Percentiles rank a stretch among this genome's conserved stretches.
Conservation (phyloP, 1,140 invertebrate genomes). For the Drosophila prosaltans region DNA sequence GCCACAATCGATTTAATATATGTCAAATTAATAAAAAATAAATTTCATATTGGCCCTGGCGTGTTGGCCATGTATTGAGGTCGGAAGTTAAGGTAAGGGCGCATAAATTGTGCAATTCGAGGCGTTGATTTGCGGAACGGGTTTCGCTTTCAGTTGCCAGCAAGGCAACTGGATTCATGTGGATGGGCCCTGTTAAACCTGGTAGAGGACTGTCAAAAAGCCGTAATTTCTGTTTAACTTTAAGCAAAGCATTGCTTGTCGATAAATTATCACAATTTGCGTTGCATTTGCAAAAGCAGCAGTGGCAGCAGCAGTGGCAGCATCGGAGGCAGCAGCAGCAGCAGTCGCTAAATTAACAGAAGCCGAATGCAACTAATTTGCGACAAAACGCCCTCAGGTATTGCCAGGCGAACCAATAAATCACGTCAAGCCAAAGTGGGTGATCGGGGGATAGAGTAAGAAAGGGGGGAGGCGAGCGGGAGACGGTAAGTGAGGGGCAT, state of each 20-base stretch:
- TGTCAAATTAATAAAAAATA: constrained; percentile 80
- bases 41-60: constrained; percentile 62
- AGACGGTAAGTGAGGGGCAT: background rate
- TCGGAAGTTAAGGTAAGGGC: constrained; percentile 52
- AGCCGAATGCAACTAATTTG: constrained; percentile 82
- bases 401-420: constrained; percentile 69
- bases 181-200: constrained; percentile 16
- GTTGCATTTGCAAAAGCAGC: constrained; percentile 62
- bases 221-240: constrained; percentile 77
- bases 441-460: constrained; percentile 29
- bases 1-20: constrained; percentile 78
- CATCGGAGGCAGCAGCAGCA: constrained; percentile 32
- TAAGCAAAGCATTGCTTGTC: constrained; percentile 51
- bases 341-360: constrained; percentile 75
- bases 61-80: background rate
- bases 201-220: constrained; percentile 45
- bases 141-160: constrained; percentile 29
- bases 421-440: constrained; percentile 75
- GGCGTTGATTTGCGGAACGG: constrained; percentile 72
- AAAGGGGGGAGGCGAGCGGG: background rate
- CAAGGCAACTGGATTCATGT: background rate
- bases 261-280: constrained; percentile 81
- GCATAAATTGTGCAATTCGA: constrained; percentile 73
- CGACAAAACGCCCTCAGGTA: constrained; percentile 81
- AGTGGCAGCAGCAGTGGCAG: constrained; percentile 18